Evolutionary conservation across 2,888 invertebrate species (phyloP).

Genomic region (Rotaria macrura): DNA sequence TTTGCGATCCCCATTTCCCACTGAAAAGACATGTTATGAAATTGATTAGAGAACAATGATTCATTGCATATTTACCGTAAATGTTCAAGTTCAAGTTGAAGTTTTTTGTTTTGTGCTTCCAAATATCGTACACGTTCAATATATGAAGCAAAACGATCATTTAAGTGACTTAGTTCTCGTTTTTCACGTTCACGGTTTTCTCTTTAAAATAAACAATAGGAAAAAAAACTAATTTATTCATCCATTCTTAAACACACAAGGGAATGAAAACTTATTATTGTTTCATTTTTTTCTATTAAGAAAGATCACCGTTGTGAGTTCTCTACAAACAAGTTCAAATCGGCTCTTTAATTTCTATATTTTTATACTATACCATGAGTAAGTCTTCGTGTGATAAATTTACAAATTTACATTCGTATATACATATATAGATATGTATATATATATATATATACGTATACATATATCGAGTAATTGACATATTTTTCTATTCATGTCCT

Average conservation of each 20-base stretch:
- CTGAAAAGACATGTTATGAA: too few relatives aligned
- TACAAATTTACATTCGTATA: too few relatives aligned
- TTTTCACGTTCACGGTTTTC: conserved; percentile 22
- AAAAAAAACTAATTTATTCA: too few relatives aligned
- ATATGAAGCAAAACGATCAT: conserved; percentile 53
- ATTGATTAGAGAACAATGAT: neutral
- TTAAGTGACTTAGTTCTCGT: conserved; percentile 39
- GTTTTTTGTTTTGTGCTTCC: conserved; percentile 49
- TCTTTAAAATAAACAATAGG: neutral
- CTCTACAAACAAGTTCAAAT: neutral
- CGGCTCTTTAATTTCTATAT: neutral
- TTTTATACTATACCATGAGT: neutral
- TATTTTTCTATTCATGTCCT: neutral
- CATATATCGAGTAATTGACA: neutral
- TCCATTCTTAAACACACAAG: neutral
- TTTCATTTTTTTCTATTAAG: neutral
- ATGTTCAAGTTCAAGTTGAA: conserved; percentile 44
- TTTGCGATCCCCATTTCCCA: conserved; percentile 44
- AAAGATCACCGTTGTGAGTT: neutral
- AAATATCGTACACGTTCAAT: conserved; percentile 51
- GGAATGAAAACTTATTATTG: neutral
- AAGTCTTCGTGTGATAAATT: neutral
- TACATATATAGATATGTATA: neutral
- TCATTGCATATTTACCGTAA: conserved; percentile 36
- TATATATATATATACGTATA: too few relatives aligned